Base-by-base conservation (phyloP, 2,797 vertebrate species). In the Holocentrus rufus region DNA sequence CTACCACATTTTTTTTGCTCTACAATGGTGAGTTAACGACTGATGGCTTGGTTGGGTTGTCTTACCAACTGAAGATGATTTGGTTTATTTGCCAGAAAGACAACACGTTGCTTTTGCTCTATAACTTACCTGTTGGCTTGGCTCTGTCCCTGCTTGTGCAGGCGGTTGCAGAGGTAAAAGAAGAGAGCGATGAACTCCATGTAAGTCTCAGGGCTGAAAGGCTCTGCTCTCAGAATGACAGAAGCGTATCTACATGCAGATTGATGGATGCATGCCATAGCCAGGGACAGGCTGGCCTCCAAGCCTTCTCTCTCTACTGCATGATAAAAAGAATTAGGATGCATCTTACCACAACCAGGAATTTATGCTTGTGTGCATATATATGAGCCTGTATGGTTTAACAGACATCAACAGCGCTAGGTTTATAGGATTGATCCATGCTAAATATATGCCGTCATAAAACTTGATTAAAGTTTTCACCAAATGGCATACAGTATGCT, bases 261-360 rank as follows among this genome's bases (percentile, higher is more conserved):
- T 30, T 85, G 91, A 75, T 97, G 95, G 73, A 97, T 92, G 71
- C 77, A 82, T 71, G 95, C 94, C 91, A 95, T 95, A 13, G 84
- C 92, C 67, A 81, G 82, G 55, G 91, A 84, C 30, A 95, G 23
- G 57, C 78, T 85, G 46, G 50, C 49, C 61, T 79, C 42, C 57
- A 90, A 85, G 22, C 18, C 42, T 30, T 65, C 72, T 42, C 13
- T 56, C 6, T 77, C 68, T 63, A 39, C 92, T 93, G 66, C 17
- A 66, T 30, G 11, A 34, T 34, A 34, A 54, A 76, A 72, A 53
- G 4, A 27, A 53, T 62, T 49, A 50, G 1, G 1, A 14, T 5
- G 13, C 23, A 53, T 71, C 30, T 71, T 3, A 0, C 13, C 11
- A 47, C 1, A 63, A 59, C 10, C 34, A 20, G 20, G 36, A 25